phyloP scores from a whole-genome alignment of 2,797 vertebrate species.

The Rhabdophis nuchalis region DNA sequence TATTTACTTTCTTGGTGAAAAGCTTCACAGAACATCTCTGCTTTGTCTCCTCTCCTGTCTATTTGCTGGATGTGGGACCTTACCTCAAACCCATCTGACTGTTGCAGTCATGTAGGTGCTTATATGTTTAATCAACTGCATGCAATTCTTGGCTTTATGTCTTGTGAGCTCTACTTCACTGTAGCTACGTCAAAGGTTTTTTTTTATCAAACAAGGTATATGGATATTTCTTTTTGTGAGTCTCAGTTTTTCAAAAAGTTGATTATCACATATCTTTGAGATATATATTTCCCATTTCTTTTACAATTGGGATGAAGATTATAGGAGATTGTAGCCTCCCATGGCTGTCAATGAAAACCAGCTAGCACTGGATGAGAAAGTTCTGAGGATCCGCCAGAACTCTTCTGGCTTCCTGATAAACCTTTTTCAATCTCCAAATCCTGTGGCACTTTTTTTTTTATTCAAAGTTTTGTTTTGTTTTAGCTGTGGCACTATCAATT shows the following conservation, averaged over 20 bases:
- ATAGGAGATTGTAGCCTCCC: not conserved
- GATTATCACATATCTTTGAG: not conserved
- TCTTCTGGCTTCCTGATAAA: not conserved
- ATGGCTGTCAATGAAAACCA: not conserved
- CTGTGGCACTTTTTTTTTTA: not conserved
- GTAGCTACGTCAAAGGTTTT: not conserved
- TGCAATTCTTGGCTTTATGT: not conserved
- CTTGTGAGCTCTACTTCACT: not conserved
- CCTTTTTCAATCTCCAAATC: not conserved
- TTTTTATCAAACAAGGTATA: not conserved
- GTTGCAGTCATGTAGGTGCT: not conserved
- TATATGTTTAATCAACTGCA: not conserved
- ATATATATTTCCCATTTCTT: not conserved
- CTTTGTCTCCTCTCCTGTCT: not conserved
- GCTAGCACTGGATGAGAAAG: not conserved
- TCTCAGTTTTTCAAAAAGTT: not conserved
- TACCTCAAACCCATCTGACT: not conserved
- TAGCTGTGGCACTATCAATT: not conserved
- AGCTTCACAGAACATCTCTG: not conserved
- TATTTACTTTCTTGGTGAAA: not conserved
- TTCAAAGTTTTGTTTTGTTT: no score
- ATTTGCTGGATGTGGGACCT: not conserved
- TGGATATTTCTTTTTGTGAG: not conserved
- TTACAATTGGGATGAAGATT: not conserved
- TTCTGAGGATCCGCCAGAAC: not conserved